Conservation (phyloP, 2,113 vertebrate species). For the Monopterus albus region DNA sequence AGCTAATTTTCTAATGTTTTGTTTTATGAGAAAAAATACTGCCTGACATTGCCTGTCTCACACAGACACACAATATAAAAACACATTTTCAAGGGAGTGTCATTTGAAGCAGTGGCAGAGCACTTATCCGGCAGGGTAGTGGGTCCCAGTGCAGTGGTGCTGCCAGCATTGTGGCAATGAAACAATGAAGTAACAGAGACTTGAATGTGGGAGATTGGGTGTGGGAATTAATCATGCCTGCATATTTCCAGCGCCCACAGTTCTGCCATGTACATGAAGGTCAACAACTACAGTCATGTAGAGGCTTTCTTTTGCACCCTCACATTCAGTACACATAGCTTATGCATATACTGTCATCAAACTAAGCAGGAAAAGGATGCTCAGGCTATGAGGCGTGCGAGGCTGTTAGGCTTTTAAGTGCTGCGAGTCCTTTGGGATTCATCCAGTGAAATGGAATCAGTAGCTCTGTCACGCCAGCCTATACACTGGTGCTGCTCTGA, state of each 20-base stretch:
- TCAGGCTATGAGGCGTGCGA: constrained; percentile 34
- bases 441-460: constrained; percentile 55
- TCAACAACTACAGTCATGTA: constrained; percentile 42
- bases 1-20: too few species aligned
- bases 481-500: constrained; percentile 34
- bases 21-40: too few species aligned
- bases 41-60: too few species aligned
- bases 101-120: constrained; percentile 23
- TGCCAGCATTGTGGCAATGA: constrained; percentile 67
- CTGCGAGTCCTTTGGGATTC: constrained; percentile 42
- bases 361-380: not conserved
- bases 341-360: not conserved
- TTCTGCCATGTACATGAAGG: constrained; percentile 35
- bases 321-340: not conserved
- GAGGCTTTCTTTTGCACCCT: constrained; percentile 19
- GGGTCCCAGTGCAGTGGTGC: constrained; percentile 40
- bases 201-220: constrained; percentile 55
- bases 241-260: constrained; percentile 67
- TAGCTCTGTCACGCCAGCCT: constrained; percentile 44
- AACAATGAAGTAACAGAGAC: constrained; percentile 69
- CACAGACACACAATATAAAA: too few species aligned
- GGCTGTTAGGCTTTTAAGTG: constrained; percentile 51
- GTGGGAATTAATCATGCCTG: constrained; percentile 53
- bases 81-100: constrained; percentile 9
- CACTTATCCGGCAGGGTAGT: constrained; percentile 45